phyloP scores from a whole-genome alignment of 2,888 invertebrate genomes.

The Tethea ocularis region DNA sequence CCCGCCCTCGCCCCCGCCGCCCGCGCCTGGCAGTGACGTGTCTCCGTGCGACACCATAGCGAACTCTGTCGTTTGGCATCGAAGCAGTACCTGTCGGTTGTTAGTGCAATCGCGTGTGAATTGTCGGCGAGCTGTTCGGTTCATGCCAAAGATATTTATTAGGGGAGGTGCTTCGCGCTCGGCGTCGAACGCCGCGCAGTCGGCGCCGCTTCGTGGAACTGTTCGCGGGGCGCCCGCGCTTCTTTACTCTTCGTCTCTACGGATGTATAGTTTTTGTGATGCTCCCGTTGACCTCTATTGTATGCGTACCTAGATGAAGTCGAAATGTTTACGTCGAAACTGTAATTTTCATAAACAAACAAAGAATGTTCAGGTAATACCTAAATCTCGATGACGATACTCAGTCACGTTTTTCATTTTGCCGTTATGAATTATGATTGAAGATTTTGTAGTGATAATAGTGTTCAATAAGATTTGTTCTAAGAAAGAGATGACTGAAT shows the following conservation, averaged over 20 bases:
- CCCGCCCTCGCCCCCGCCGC: slow-evolving; percentile 29
- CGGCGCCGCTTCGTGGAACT: slow-evolving; percentile 38
- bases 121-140: slow-evolving; percentile 75
- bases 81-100: slow-evolving; percentile 62
- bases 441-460: slow-evolving; percentile 79
- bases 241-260: slow-evolving; percentile 48
- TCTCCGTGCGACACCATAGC: slow-evolving; percentile 37
- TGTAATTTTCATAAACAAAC: slow-evolving; percentile 64
- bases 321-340: slow-evolving; percentile 64
- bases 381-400: slow-evolving; percentile 77
- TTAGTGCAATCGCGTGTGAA: slow-evolving; percentile 67
- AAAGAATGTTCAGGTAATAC: slow-evolving; percentile 54
- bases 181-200: slow-evolving; percentile 35
- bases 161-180: slow-evolving; percentile 64
- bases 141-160: slow-evolving; percentile 84
- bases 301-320: slow-evolving; percentile 62
- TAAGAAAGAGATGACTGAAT: slow-evolving; percentile 80
- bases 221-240: slow-evolving; percentile 43
- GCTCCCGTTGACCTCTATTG: slow-evolving; percentile 62
- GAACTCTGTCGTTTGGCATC: slow-evolving; percentile 53
- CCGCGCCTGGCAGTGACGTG: slow-evolving; percentile 66
- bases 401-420: slow-evolving; percentile 78
- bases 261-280: slow-evolving; percentile 61
- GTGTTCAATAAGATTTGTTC: slow-evolving; percentile 79
- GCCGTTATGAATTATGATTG: slow-evolving; percentile 67